A percentile compares a stretch with the other conserved stretches of the same genome.
phyloP scores from a whole-genome alignment of 2,888 invertebrate genomes.

The Bruchidius siliquastri region DNA sequence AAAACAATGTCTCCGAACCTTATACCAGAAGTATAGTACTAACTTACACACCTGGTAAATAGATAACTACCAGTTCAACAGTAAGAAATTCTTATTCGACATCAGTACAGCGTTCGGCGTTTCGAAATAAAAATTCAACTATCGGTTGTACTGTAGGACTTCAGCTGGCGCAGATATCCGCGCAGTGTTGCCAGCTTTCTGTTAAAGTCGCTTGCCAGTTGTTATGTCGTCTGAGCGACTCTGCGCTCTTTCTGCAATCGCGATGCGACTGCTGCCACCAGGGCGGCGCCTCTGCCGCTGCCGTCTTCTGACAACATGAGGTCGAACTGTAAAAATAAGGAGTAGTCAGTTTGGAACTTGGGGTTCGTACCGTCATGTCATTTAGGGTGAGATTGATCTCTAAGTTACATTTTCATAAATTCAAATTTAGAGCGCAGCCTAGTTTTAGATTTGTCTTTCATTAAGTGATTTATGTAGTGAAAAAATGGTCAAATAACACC shows the following conservation, averaged over 20 bases:
- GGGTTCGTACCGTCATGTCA: no score
- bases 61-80: background rate
- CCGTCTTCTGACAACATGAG: conserved; percentile 95
- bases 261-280: conserved; percentile 87
- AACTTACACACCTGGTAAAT: background rate
- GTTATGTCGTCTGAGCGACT: conserved; percentile 2
- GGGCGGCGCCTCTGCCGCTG: conserved; percentile 92
- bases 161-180: background rate
- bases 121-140: background rate
- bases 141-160: background rate
- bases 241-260: conserved; percentile 9
- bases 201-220: background rate
- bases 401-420: no score
- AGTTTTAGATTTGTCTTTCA: no score
- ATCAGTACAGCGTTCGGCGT: background rate
- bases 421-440: no score
- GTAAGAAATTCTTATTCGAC: background rate
- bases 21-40: background rate
- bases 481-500: no score
- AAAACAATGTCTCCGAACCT: background rate
- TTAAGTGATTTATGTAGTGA: no score
- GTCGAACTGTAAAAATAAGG: conserved; percentile 65
- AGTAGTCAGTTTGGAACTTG: background rate
- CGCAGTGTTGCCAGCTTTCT: background rate
- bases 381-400: no score